phyloP scores from a whole-genome alignment of 2,797 vertebrate genomes.

The Thunnus albacares region DNA sequence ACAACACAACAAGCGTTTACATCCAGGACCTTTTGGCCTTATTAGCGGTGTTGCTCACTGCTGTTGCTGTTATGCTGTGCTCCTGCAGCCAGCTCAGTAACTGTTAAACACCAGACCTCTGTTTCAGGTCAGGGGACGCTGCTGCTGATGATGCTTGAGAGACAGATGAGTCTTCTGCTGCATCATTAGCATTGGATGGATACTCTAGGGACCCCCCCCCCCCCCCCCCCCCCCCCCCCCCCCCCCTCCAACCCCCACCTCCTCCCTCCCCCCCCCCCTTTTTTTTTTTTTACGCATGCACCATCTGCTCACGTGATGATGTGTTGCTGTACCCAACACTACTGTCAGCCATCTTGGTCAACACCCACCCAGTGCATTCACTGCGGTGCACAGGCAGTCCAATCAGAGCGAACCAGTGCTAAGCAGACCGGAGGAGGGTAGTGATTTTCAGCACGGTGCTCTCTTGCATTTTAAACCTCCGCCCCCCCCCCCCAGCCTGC shows the following conservation, averaged over 20 bases:
- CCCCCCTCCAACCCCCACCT: background rate
- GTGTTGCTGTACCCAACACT: conserved; percentile 88
- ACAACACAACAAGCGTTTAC: background rate
- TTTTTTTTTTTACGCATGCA: conserved; percentile 81
- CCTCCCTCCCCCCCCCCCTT: conserved; percentile 6
- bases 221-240: conserved; percentile 5
- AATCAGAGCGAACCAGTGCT: conserved; percentile 76
- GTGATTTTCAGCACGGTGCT: conserved; percentile 70
- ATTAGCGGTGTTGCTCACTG: background rate
- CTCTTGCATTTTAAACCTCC: conserved; percentile 70
- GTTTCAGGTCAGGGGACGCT: conserved; percentile 36
- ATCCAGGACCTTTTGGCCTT: conserved; percentile 20
- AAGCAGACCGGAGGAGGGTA: conserved; percentile 75
- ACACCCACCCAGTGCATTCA: conserved; percentile 94
- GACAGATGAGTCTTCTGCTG: conserved; percentile 60
- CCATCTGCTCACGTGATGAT: conserved; percentile 94
- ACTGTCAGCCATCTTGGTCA: conserved; percentile 98
- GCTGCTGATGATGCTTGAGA: conserved; percentile 59
- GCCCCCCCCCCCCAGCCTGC: conserved; percentile 47
- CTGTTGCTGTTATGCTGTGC: background rate
- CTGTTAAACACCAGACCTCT: conserved; percentile 32
- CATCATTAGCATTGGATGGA: conserved; percentile 82
- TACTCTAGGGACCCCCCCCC: conserved; percentile 84
- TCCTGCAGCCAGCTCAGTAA: conserved; percentile 30
- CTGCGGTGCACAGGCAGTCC: conserved; percentile 88